Conservation (phyloP, 53 echinoderm and acorn worm genomes). For the Stichopus horrens region DNA sequence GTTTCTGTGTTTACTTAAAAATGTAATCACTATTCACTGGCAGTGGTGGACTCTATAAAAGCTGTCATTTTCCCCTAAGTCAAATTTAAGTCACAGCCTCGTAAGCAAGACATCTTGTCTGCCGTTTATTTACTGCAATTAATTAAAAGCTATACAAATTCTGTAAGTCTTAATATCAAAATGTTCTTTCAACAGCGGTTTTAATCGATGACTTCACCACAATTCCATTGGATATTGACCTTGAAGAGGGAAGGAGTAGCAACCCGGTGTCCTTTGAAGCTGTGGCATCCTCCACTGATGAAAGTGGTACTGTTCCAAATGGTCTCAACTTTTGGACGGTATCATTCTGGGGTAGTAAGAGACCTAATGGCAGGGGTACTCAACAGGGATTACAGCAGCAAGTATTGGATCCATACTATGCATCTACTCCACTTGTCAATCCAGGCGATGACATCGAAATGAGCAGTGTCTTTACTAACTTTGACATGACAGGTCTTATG, state of each 20-base stretch:
- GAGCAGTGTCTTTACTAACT: constrained; percentile 58
- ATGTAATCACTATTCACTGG: no score
- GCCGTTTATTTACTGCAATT: no score
- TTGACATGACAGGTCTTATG: constrained; percentile 78
- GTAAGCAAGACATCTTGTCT: no score
- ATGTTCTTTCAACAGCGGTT: constrained; percentile 7
- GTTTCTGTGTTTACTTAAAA: no score
- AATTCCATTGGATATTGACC: constrained; percentile 37
- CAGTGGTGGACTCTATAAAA: no score
- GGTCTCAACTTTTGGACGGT: constrained; percentile 73
- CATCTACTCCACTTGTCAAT: constrained; percentile 56
- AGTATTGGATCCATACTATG: constrained; percentile 73
- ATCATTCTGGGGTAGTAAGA: constrained; percentile 75
- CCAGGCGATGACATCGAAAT: constrained; percentile 70
- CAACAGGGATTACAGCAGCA: constrained; percentile 68
- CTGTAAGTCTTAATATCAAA: no score
- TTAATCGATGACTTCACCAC: constrained; percentile 36
- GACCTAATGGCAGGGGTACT: constrained; percentile 76
- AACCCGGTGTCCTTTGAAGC: constrained; percentile 67
- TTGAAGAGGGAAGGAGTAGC: constrained; percentile 66
- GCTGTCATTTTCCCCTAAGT: no score
- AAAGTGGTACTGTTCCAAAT: constrained; percentile 58
- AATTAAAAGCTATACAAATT: no score
- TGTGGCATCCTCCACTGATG: constrained; percentile 59
- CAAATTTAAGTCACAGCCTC: no score